Evolutionary conservation across 2,797 vertebrate species (phyloP).

Genomic region (Chelon labrosus): DNA sequence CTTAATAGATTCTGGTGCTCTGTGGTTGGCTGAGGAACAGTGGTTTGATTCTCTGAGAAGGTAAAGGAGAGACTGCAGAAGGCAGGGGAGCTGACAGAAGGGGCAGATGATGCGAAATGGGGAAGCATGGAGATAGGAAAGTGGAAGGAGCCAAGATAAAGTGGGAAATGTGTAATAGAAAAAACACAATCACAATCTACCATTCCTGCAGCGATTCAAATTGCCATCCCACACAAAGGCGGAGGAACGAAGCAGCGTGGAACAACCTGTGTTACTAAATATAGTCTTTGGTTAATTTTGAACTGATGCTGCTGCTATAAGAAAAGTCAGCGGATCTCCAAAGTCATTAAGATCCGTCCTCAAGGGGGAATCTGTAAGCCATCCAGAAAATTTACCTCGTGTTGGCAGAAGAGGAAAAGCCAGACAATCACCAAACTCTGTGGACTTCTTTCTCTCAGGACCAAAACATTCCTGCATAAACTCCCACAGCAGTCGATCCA

Average conservation of each 20-base stretch:
- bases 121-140: slow-evolving; percentile 9
- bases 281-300: not conserved
- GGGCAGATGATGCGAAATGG: slow-evolving; percentile 16
- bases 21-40: slow-evolving; percentile 47
- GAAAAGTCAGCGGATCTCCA: not conserved
- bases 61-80: slow-evolving; percentile 26
- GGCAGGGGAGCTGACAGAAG: slow-evolving; percentile 9
- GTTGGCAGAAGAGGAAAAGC: not conserved
- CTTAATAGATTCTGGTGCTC: slow-evolving; percentile 60
- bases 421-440: not conserved
- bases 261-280: too few species aligned
- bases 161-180: not conserved
- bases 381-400: not conserved
- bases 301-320: not conserved
- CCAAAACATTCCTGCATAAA: not conserved
- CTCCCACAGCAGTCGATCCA: not conserved
- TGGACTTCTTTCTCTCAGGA: not conserved
- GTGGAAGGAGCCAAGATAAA: slow-evolving; percentile 4
- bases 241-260: not conserved
- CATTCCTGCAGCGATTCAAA: not conserved
- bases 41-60: slow-evolving; percentile 54
- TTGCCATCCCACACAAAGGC: not conserved
- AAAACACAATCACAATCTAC: not conserved
- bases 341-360: not conserved
- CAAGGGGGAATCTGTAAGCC: not conserved